Conservation (phyloP, 2,113 vertebrate species). For the Indicator maculatus region DNA sequence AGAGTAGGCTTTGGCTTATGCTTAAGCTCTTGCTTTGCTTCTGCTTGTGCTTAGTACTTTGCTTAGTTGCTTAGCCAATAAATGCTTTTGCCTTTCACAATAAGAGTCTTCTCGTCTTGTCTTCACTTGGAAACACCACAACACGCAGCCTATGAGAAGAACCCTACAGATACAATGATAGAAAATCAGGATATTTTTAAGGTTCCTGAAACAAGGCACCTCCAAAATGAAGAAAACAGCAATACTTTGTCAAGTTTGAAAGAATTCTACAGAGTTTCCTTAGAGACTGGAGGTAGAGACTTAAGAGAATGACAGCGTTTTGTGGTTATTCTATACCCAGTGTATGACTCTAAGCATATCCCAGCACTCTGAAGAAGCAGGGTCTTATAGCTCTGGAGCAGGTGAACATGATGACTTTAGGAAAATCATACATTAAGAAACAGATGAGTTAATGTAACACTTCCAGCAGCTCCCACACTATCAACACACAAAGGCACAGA, state of each 20-base stretch:
- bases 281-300: not conserved
- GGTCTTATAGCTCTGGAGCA: not conserved
- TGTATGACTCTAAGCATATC: not conserved
- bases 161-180: too few species aligned
- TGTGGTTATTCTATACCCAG: not conserved
- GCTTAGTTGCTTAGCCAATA: too few species aligned
- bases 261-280: not conserved
- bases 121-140: too few species aligned
- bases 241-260: not conserved
- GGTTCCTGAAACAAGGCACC: not conserved
- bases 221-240: not conserved
- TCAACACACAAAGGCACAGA: not conserved
- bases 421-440: not conserved
- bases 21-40: too few species aligned
- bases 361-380: not conserved
- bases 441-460: not conserved
- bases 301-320: not conserved
- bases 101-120: too few species aligned
- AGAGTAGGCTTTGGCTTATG: too few species aligned
- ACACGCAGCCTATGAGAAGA: too few species aligned
- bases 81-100: too few species aligned
- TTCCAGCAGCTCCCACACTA: not conserved
- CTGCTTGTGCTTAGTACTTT: too few species aligned
- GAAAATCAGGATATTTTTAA: not conserved
- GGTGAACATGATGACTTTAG: not conserved